Evolutionary conservation across 1,140 invertebrate genomes (phyloP), one percentile per base, ranked within the genome.

Genomic region (Stegodyphus dumicola): DNA sequence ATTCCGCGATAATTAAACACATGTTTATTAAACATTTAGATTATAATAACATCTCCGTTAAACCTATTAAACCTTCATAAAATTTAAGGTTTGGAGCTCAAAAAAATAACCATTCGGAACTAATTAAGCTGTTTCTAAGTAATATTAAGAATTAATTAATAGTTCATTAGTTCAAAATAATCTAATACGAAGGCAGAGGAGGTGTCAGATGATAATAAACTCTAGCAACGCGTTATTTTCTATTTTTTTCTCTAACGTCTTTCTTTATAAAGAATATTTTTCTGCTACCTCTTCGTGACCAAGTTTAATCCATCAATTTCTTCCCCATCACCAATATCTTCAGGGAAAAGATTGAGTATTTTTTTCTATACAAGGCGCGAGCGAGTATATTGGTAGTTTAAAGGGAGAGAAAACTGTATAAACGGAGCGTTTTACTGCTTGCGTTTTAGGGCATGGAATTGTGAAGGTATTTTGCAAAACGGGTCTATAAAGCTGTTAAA

Each of bases 401-500:
- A 70, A 70, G 11, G 67, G 67, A 70, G 7, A 33, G 67, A 18
- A 18, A 33, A 11, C 17, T 70, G 10, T 18, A 70, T 33, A 33
- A n/a, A 17, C 18, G 18, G 48, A 70, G 10, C 5, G n/a, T 48
- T 11, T n/a, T 4, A 70, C 6, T 11, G 18, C 6, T 11, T 17
- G 67, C 18, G 17, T 33, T 33, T 33, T 33, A 1, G 33, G 33
- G 33, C 17, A 15, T 65, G 17, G 13, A 65, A 65, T 65, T 15
- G 64, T n/a, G 67, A 70, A 33, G 66, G 77, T 69, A 65, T 56
- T 79, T 70, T 70, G 66, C 66, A 79, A 79, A 79, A 79, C 53
- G 77, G 33, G 77, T 70, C 66, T 79, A 79, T 79, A 79, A 79
- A 79, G 77, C 77, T 79, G 77, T 79, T 79, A 79, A 6, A 67